Percentiles rank a stretch among this genome's conserved stretches.
Evolutionary conservation across 2,113 vertebrate species (phyloP).

Genomic region (Oryzias celebensis): DNA sequence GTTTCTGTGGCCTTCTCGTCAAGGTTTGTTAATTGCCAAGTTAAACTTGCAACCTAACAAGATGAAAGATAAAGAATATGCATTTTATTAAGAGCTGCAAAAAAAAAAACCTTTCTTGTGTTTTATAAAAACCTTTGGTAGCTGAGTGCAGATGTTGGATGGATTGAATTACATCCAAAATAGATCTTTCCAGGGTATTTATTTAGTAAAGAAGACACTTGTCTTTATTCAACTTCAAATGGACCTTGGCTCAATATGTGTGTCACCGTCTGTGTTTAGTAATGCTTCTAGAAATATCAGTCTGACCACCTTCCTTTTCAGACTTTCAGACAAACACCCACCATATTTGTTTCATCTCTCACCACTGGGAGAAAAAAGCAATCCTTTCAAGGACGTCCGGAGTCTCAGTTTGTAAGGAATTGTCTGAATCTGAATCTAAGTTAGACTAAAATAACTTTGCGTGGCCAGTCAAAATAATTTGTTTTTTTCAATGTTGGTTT

Average conservation of each 20-base stretch:
- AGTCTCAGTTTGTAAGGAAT: conserved; percentile 7
- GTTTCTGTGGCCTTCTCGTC: conserved; percentile 26
- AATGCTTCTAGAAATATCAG: not conserved
- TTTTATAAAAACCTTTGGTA: too few species aligned
- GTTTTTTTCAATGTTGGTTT: not conserved
- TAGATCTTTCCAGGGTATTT: too few species aligned
- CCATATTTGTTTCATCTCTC: not conserved
- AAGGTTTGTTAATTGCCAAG: conserved; percentile 14
- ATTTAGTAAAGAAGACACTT: too few species aligned
- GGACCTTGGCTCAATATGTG: not conserved
- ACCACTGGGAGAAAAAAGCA: conserved; percentile 2
- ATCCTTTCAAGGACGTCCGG: not conserved
- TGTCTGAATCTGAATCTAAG: conserved; percentile 1
- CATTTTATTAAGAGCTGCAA: conserved; percentile 3
- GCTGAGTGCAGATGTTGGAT: not conserved
- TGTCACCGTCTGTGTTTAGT: not conserved
- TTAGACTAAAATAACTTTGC: not conserved
- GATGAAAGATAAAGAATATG: conserved; percentile 18
- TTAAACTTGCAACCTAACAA: conserved; percentile 13
- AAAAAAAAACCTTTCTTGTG: too few species aligned
- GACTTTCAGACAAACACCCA: not conserved
- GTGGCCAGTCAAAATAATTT: conserved; percentile 4
- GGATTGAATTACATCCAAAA: not conserved
- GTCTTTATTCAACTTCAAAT: too few species aligned
- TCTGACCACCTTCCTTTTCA: not conserved